These are phyloP conservation scores for Sitodiplosis mosellana DNA, from an alignment of 1,140 invertebrate species.

Conservation along the genomic window DNA sequence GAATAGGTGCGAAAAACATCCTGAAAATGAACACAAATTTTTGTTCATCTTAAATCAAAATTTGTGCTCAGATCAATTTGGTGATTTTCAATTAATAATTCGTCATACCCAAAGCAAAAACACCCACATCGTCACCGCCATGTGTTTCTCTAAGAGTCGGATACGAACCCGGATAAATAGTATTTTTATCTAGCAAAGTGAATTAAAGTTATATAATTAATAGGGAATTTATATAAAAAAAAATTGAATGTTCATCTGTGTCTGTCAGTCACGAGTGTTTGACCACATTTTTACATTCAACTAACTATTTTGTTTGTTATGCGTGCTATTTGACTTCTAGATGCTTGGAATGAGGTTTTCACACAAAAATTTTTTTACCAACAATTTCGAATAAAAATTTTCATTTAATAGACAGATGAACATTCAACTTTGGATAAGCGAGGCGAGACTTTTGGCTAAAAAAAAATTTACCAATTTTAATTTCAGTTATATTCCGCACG, in stretches of 20 bases:
- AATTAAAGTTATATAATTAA: no score
- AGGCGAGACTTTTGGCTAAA: no score
- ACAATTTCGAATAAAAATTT: neutral
- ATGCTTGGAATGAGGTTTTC: no score
- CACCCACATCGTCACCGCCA: slow-evolving; percentile 32
- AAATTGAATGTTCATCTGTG: no score
- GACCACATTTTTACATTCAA: no score
- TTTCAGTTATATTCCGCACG: neutral
- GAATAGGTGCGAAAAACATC: slow-evolving; percentile 48
- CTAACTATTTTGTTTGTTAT: no score
- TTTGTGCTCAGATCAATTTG: neutral
- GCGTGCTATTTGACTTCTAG: no score
- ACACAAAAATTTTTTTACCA: no score
- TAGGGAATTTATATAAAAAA: no score
- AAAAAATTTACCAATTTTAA: neutral
- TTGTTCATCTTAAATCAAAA: no score
- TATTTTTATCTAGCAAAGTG: slow-evolving; percentile 12
- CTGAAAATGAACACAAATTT: slow-evolving; percentile 10
- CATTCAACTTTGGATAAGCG: no score
- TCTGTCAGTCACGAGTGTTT: no score
- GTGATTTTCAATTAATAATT: neutral
- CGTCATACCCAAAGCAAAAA: slow-evolving; percentile 19
- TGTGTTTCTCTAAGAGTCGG: slow-evolving; percentile 29
- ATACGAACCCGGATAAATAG: slow-evolving; percentile 17
- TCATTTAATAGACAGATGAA: neutral